These are phyloP conservation scores for Ruditapes philippinarum DNA, from an alignment of 1,140 invertebrate species.

Conservation along the genomic window DNA sequence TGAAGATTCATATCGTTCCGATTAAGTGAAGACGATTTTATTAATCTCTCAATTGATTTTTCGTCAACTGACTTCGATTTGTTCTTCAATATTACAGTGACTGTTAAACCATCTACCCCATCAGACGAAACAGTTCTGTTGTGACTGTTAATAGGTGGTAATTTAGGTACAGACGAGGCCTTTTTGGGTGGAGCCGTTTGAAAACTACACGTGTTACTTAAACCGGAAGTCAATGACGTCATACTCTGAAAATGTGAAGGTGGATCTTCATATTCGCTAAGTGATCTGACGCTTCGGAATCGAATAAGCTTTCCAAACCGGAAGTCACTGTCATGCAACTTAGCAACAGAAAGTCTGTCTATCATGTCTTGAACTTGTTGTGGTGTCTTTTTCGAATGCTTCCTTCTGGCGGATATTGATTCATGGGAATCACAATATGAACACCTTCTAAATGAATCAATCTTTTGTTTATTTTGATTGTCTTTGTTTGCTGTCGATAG, in stretches of 20 bases:
- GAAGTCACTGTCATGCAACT: neutral
- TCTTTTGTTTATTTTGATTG: neutral
- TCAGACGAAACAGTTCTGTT: too few relatives aligned
- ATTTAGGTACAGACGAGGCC: too few relatives aligned
- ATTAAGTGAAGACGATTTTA: too few relatives aligned
- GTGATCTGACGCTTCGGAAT: neutral
- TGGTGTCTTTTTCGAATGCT: neutral
- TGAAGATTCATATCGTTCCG: too few relatives aligned
- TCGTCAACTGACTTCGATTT: too few relatives aligned
- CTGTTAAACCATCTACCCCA: too few relatives aligned
- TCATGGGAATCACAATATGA: neutral
- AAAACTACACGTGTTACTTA: neutral
- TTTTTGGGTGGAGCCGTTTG: too few relatives aligned
- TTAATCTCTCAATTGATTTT: too few relatives aligned
- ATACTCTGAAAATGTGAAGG: neutral
- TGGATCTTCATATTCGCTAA: neutral
- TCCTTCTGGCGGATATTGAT: neutral
- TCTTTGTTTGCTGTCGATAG: neutral
- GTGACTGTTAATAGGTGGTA: too few relatives aligned
- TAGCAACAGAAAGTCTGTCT: neutral
- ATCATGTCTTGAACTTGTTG: neutral
- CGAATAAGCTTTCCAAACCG: neutral
- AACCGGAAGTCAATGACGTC: neutral
- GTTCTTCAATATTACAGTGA: too few relatives aligned
- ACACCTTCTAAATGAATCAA: neutral